A percentile compares a stretch with the other conserved stretches of the same genome.
Evolutionary conservation across 2,113 vertebrate genomes (phyloP).

Genomic region (Entosphenus tridentatus): DNA sequence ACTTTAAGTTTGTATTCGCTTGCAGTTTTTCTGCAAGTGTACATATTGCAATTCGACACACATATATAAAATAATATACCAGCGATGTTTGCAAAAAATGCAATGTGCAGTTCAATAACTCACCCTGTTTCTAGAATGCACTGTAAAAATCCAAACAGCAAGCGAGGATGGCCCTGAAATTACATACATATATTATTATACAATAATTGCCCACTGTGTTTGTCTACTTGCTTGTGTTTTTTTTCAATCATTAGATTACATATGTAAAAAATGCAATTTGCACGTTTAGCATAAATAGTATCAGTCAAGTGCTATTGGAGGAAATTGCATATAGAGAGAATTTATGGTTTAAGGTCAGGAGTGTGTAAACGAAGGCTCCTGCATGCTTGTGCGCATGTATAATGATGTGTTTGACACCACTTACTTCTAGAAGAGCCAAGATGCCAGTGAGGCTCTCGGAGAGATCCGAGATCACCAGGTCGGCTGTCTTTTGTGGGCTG

Average conservation of each 20-base stretch:
- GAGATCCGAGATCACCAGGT: constrained; percentile 58
- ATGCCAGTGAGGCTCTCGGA: constrained; percentile 37
- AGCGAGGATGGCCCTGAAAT: constrained; percentile 31
- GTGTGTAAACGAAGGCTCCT: constrained; percentile 7
- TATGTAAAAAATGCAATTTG: background rate
- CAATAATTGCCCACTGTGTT: background rate
- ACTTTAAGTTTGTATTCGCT: too few relatives aligned
- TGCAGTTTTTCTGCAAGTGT: too few relatives aligned
- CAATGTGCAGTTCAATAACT: constrained; percentile 10
- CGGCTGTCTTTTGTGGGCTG: constrained; percentile 53
- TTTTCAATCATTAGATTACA: too few relatives aligned
- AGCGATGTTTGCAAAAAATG: too few relatives aligned
- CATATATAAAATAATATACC: too few relatives aligned
- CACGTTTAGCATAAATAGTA: background rate
- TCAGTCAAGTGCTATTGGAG: background rate
- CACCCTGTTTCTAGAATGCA: constrained; percentile 61
- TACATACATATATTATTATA: constrained; percentile 7
- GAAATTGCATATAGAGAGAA: background rate
- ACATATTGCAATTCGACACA: too few relatives aligned
- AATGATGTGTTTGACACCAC: background rate
- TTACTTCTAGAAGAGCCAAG: constrained; percentile 46
- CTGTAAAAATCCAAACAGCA: constrained; percentile 56
- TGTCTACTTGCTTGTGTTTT: background rate
- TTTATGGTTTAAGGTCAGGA: background rate
- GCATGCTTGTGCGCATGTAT: constrained; percentile 4